Evolutionary conservation across 1,140 invertebrate species (phyloP).

Genomic region (Campoletis sonorensis): DNA sequence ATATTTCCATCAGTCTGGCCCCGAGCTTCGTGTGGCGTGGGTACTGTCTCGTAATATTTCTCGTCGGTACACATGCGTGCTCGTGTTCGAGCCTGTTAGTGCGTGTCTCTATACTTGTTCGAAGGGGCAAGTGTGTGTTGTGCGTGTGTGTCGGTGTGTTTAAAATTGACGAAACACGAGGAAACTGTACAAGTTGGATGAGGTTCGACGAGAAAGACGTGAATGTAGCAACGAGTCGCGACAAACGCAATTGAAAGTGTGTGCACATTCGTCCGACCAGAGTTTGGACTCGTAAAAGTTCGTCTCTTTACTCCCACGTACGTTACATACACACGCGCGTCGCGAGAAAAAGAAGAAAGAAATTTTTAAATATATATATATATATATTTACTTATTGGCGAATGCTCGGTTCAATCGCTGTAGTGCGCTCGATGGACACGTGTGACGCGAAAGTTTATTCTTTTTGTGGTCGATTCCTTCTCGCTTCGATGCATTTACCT

Average conservation of each 20-base stretch:
- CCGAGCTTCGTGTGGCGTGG: not conserved
- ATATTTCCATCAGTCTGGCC: not conserved
- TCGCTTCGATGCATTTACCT: not conserved
- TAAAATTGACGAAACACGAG: no score
- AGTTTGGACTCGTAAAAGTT: not conserved
- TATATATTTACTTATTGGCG: not conserved
- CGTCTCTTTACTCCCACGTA: no score
- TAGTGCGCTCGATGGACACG: constrained; percentile 1
- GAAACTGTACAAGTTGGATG: no score
- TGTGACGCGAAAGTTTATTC: not conserved
- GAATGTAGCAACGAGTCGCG: not conserved
- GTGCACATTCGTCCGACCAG: not conserved
- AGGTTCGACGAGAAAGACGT: not conserved
- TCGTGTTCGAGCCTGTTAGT: no score
- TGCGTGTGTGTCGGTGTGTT: no score
- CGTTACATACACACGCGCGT: not conserved
- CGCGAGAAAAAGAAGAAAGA: not conserved
- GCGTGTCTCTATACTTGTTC: no score
- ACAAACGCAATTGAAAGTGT: constrained; percentile 5
- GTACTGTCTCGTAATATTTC: no score
- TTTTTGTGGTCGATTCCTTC: no score
- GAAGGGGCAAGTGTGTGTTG: no score
- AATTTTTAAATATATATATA: not conserved
- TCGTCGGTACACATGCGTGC: no score
- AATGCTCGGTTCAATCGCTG: not conserved